Conservation (phyloP, 2,113 vertebrate species). For the Eira barbara region DNA sequence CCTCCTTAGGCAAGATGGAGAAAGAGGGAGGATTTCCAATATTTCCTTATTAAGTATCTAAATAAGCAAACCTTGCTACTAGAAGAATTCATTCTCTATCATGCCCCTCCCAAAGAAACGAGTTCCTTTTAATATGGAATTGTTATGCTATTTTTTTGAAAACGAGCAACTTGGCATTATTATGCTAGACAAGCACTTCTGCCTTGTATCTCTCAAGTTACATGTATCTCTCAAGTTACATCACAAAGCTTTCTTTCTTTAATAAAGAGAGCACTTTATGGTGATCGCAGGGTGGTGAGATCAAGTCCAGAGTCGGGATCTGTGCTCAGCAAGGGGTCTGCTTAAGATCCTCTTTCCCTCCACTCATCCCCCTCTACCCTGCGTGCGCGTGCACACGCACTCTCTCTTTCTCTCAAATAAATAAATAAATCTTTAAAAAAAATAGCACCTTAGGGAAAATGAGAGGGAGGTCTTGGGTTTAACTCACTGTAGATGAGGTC, state of each 20-base stretch:
- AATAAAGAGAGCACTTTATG: background rate
- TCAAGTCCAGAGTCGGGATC: background rate
- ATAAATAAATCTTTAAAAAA: background rate
- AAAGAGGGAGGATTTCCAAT: background rate
- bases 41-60: background rate
- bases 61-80: background rate
- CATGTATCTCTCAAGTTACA: background rate
- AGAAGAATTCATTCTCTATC: background rate
- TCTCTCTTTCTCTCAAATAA: background rate
- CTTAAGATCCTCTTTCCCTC: background rate
- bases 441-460: background rate
- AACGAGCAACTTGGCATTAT: background rate
- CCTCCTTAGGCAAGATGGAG: background rate
- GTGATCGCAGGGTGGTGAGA: background rate
- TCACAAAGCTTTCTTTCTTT: background rate
- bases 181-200: background rate
- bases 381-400: background rate
- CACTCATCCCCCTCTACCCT: background rate
- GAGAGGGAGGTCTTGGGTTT: background rate
- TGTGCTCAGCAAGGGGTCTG: background rate
- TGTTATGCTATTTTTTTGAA: background rate
- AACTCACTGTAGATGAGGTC: background rate
- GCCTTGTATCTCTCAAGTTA: no score
- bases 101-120: background rate
- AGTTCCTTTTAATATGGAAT: background rate